These are phyloP conservation scores for Paelopatides confundens DNA, from an alignment of 53 echinoderm and acorn worm genomes.

Conservation along the genomic window DNA sequence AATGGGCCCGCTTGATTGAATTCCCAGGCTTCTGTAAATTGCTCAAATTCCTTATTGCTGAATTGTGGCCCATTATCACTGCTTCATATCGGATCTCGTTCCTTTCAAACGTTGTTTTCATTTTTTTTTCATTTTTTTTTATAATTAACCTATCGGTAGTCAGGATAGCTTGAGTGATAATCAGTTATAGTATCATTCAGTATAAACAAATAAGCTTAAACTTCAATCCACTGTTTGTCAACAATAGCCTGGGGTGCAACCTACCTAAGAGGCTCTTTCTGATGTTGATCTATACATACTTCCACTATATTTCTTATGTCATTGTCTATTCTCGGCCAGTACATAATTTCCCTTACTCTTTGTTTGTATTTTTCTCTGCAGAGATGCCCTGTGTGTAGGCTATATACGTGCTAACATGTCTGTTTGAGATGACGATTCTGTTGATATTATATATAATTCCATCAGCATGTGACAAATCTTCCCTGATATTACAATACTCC, in stretches of 20 bases:
- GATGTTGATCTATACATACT: not conserved
- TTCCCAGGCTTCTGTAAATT: slow-evolving; percentile 37
- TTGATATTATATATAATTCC: slow-evolving; percentile 48
- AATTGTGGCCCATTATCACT: slow-evolving; percentile 50
- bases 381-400: slow-evolving; percentile 59
- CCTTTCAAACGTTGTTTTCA: slow-evolving; percentile 41
- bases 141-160: slow-evolving; percentile 42
- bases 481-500: slow-evolving; percentile 61
- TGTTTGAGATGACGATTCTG: slow-evolving; percentile 51
- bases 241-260: not conserved
- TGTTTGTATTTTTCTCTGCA: slow-evolving; percentile 57
- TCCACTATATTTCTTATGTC: slow-evolving; percentile 46
- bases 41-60: slow-evolving; percentile 10
- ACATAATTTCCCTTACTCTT: slow-evolving; percentile 55
- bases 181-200: slow-evolving; percentile 8
- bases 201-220: not conserved
- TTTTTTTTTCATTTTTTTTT: too few species aligned
- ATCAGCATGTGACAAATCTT: slow-evolving; percentile 44
- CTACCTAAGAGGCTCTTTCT: slow-evolving; percentile 7
- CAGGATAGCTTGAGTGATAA: slow-evolving; percentile 36
- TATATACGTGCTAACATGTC: slow-evolving; percentile 56
- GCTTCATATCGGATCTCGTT: slow-evolving; percentile 10
- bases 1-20: slow-evolving; percentile 56
- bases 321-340: slow-evolving; percentile 57
- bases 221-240: slow-evolving; percentile 32